phyloP scores from a whole-genome alignment of 1,140 invertebrate species.

The Vanessa tameamea region DNA sequence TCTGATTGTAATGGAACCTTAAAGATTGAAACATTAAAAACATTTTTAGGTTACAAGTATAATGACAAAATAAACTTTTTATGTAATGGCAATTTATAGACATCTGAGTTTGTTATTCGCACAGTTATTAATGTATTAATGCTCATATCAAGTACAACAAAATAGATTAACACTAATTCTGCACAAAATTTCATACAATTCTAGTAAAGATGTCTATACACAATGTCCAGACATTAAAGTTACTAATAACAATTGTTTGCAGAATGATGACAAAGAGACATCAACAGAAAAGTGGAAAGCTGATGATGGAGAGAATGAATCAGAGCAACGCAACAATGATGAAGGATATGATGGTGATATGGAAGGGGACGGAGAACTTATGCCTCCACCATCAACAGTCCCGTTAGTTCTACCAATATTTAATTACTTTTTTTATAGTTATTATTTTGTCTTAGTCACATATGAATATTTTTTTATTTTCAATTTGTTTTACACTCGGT shows the following conservation, averaged over 20 bases:
- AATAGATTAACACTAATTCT: background rate
- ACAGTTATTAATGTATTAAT: no score
- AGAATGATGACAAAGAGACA: constrained; percentile 44
- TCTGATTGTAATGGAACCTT: no score
- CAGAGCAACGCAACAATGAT: constrained; percentile 57
- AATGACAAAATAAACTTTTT: no score
- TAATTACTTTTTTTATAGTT: background rate
- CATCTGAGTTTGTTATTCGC: no score
- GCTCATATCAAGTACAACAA: no score
- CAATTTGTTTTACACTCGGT: no score
- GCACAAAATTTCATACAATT: background rate
- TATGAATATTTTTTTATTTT: background rate
- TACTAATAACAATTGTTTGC: background rate
- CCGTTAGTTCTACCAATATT: constrained; percentile 56
- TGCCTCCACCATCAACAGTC: constrained; percentile 85
- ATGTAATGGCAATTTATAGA: no score
- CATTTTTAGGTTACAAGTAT: no score
- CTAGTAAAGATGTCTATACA: background rate
- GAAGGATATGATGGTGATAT: constrained; percentile 81
- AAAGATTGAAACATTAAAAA: no score
- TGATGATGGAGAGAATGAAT: constrained; percentile 43
- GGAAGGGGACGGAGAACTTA: constrained; percentile 85
- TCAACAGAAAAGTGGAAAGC: constrained; percentile 48
- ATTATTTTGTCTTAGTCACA: background rate
- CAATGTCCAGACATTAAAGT: background rate